A percentile compares a stretch with the other conserved stretches of the same genome.
phyloP scores from a whole-genome alignment of 2,797 vertebrate species.

The Aselliscus stoliczkanus region DNA sequence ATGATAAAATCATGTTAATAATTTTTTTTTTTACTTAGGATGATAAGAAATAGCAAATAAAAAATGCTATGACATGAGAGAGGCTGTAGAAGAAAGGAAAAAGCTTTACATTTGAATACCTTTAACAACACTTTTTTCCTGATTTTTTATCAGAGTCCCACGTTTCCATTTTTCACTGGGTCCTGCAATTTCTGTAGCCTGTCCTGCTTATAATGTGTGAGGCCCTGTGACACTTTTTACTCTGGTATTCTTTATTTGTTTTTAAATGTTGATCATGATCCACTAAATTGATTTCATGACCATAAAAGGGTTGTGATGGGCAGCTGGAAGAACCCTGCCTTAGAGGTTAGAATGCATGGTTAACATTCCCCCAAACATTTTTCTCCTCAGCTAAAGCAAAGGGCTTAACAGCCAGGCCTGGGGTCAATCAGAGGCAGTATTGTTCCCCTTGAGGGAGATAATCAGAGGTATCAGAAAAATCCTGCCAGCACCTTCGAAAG shows the following conservation, averaged over 20 bases:
- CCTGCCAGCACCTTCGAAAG: background rate
- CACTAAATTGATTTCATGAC: background rate
- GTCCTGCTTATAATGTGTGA: background rate
- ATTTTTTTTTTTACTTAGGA: background rate
- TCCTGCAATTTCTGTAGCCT: background rate
- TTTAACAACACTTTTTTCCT: background rate
- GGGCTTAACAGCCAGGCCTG: background rate
- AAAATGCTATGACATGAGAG: background rate
- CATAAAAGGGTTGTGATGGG: background rate
- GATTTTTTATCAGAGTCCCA: background rate
- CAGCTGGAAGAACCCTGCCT: background rate
- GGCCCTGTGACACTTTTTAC: background rate
- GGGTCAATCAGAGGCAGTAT: background rate
- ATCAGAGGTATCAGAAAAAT: conserved; percentile 24
- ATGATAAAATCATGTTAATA: background rate
- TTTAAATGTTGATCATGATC: background rate
- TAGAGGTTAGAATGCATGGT: conserved; percentile 10
- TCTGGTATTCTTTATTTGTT: background rate
- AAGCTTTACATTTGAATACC: background rate
- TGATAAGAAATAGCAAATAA: background rate
- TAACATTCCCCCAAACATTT: conserved; percentile 20
- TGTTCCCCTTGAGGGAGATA: conserved; percentile 2
- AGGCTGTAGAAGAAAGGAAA: background rate
- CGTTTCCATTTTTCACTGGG: background rate
- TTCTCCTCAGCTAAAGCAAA: conserved; percentile 21